Base-by-base conservation (phyloP, 2,888 invertebrate genomes). In the Eupsilia transversa region DNA sequence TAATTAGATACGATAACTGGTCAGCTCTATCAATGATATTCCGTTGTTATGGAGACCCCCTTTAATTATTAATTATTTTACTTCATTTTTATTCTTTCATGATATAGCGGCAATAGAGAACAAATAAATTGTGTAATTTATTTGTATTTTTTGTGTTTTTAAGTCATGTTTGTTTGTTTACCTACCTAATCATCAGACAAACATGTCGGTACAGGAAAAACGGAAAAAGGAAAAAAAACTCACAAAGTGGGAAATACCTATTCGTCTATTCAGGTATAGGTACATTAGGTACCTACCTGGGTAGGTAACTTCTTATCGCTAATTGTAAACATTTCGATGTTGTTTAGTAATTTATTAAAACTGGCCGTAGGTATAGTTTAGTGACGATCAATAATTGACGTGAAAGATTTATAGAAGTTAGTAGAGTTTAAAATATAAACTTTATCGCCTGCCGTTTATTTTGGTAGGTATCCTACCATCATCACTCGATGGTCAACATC, bases 251-350 rank as follows among this genome's bases (percentile, higher is more conserved):
- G 12, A 41, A n/a, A 72, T 57, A 17, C 23, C 2, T 23, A 23
- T 3, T 20, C 27, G 33, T 54, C 41, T 27, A n/a, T 54, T 23
- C 2, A 56, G 2, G n/a, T 67, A n/a, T n/a, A n/a, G n/a, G n/a
- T n/a, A n/a, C n/a, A n/a, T n/a, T n/a, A 54, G 12, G 9, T 20
- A 46, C 46, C 46, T 46, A 23, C 23, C 2, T 49, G 23, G 46
- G 4, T 43, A 30, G 0, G 0, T 64, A 64, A 2, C 5, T 27
- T 46, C 14, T 43, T 20, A 68, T 66, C 14, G 33, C 10, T 23
- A 38, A 57, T 38, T 30, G 10, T 74, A 46, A 12, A 30, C 30
- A 23, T 56, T 73, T 72, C 46, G 17, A 20, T 17, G 27, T 38
- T 30, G 20, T 38, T 74, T 46, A 43, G 2, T 33, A 38, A 30